phyloP scores from a whole-genome alignment of 2,113 vertebrate genomes.

The Pampusana beccarii region DNA sequence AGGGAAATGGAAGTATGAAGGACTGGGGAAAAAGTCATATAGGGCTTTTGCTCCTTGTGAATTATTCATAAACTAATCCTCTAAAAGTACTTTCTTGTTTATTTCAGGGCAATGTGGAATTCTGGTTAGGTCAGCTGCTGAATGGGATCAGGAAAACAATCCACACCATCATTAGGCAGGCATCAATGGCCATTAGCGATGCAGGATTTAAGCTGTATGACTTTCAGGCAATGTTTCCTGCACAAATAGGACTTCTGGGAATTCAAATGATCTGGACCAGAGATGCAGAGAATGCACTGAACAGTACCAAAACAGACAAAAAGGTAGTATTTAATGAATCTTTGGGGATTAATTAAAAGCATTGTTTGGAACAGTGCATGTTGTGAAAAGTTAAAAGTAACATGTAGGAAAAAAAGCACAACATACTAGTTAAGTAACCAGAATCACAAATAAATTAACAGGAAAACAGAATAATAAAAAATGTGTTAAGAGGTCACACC shows the following conservation, averaged over 20 bases:
- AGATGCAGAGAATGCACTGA: conserved; percentile 74
- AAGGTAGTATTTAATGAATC: conserved; percentile 68
- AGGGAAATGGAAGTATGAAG: not conserved
- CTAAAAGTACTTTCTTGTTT: conserved; percentile 36
- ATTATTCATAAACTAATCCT: conserved; percentile 48
- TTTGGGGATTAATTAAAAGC: conserved; percentile 42
- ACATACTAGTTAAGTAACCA: not conserved
- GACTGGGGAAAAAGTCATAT: not conserved
- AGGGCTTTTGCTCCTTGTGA: not conserved
- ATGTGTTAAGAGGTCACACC: not conserved
- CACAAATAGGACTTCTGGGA: conserved; percentile 76
- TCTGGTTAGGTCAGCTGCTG: conserved; percentile 81
- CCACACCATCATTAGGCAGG: conserved; percentile 79
- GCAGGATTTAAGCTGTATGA: conserved; percentile 76
- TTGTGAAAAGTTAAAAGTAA: not conserved
- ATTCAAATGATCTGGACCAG: conserved; percentile 78
- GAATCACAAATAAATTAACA: not conserved
- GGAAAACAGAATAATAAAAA: not conserved
- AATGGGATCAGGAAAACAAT: conserved; percentile 79
- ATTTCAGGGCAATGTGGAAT: conserved; percentile 82
- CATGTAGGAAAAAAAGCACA: not conserved
- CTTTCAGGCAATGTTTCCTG: conserved; percentile 81
- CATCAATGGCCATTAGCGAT: conserved; percentile 74
- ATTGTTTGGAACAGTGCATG: not conserved
- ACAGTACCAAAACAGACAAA: conserved; percentile 69